Evolutionary conservation across 2,888 invertebrate species (phyloP), one percentile per base, ranked within the genome.

Genomic region (Meliscaeva auricollis): DNA sequence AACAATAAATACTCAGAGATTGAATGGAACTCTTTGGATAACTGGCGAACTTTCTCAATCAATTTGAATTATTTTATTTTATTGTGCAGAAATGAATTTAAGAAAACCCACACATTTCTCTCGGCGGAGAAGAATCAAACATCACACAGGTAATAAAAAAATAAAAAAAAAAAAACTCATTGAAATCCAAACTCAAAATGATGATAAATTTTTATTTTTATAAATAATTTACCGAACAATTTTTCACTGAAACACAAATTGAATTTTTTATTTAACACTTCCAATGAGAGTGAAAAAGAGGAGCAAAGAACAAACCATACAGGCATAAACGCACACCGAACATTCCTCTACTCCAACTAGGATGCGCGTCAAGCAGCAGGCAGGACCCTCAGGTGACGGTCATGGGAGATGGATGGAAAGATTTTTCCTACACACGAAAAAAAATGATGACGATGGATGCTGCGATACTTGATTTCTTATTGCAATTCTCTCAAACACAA

Each of bases 341-440:
- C 74, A 84, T 80, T 84, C 80, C 84, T 80, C 52, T 66, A 70
- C 84, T 75, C 76, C 72, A 81, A 69, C 76, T 77, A 81, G 76
- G 85, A 85, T 85, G 85, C 85, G 85, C 85, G 77, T 81, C 64
- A 76, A 72, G 62, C 69, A 77, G 68, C 22, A 20, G 62, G 46
- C 62, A 44, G 46, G 84, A 80, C 81, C 58, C 52, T 56, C 35
- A 15, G 20, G 20, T 58, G 35, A 66, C 44, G 50, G 48, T 50
- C 66, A 66, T 46, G 22, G 66, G 50, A 66, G 50, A 50, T 50
- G 50, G 66, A 66, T 20, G 11, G 15, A 62, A 22, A 64, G 48
- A 32, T 66, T 66, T 32, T 20, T 38, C 38, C 38, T 38, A 11
- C 9, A 35, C 0, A 38, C 30, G 11, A 17, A 30, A 22, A n/a